phyloP scores from a whole-genome alignment of 2,797 vertebrate genomes.

The Rhinatrema bivittatum region DNA sequence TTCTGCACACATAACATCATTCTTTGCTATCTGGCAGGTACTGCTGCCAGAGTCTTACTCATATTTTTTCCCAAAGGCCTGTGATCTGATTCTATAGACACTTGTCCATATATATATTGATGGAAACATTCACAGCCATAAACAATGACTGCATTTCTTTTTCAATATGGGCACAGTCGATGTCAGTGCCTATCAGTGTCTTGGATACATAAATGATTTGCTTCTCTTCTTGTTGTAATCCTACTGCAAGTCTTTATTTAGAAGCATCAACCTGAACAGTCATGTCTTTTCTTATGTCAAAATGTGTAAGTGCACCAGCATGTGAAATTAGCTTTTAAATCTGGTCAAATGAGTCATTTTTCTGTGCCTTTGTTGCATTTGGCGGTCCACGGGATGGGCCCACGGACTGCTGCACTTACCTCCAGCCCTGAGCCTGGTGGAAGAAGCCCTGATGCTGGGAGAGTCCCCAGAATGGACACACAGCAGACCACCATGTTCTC shows the following conservation, averaged over 20 bases:
- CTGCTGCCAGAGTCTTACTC: neutral
- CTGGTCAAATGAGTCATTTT: neutral
- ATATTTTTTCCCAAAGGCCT: neutral
- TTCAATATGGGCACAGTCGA: neutral
- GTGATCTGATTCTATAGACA: neutral
- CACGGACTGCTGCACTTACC: too few species aligned
- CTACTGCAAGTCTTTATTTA: neutral
- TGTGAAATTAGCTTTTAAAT: neutral
- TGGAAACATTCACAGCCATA: neutral
- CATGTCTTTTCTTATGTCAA: neutral
- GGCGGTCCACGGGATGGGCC: too few species aligned
- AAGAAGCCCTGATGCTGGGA: too few species aligned
- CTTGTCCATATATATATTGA: neutral
- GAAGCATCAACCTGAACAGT: too few species aligned
- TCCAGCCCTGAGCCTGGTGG: too few species aligned
- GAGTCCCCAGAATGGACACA: too few species aligned
- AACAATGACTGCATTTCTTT: neutral
- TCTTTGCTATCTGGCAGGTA: conserved; percentile 1
- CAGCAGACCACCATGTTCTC: too few species aligned
- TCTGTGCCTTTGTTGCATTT: too few species aligned
- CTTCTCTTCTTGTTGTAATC: neutral
- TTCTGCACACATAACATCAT: neutral
- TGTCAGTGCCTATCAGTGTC: neutral
- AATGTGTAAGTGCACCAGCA: neutral
- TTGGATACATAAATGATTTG: neutral